Conservation (phyloP, 1,140 invertebrate species). For the Lepidurus arcticus region DNA sequence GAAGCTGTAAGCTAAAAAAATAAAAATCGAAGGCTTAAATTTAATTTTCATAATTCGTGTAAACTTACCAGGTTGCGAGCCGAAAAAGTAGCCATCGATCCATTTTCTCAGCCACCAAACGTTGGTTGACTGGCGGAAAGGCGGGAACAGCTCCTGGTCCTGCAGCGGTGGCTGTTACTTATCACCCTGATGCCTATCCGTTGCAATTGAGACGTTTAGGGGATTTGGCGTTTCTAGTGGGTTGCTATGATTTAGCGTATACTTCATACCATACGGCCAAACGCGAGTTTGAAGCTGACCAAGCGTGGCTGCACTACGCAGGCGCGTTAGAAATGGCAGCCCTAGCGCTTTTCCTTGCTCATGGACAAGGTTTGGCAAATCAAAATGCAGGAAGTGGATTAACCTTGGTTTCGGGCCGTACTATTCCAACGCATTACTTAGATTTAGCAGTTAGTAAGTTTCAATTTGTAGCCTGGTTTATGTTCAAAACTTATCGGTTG, state of each 20-base stretch:
- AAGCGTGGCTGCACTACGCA: slow-evolving; percentile 94
- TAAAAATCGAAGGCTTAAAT: slow-evolving; percentile 8
- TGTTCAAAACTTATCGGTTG: background rate
- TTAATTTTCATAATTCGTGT: slow-evolving; percentile 33
- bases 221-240: slow-evolving; percentile 94
- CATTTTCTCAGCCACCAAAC: slow-evolving; percentile 84
- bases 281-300: slow-evolving; percentile 90
- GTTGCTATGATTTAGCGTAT: slow-evolving; percentile 86
- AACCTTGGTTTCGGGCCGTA: background rate
- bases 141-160: slow-evolving; percentile 57
- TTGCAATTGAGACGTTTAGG: slow-evolving; percentile 84
- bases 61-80: slow-evolving; percentile 52
- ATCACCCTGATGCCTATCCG: slow-evolving; percentile 82
- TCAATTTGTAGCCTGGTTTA: slow-evolving; percentile 36
- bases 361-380: slow-evolving; percentile 55
- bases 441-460: slow-evolving; percentile 35
- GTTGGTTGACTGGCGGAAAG: slow-evolving; percentile 89
- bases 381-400: background rate
- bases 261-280: slow-evolving; percentile 92
- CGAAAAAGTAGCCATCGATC: slow-evolving; percentile 88
- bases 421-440: background rate
- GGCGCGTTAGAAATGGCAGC: slow-evolving; percentile 94
- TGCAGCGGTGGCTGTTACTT: slow-evolving; percentile 53
- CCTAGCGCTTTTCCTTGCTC: slow-evolving; percentile 75
- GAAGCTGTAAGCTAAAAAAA: slow-evolving; percentile 60